Evolutionary conservation across 1,140 invertebrate species (phyloP).

Genomic region (Tribolium madens): DNA sequence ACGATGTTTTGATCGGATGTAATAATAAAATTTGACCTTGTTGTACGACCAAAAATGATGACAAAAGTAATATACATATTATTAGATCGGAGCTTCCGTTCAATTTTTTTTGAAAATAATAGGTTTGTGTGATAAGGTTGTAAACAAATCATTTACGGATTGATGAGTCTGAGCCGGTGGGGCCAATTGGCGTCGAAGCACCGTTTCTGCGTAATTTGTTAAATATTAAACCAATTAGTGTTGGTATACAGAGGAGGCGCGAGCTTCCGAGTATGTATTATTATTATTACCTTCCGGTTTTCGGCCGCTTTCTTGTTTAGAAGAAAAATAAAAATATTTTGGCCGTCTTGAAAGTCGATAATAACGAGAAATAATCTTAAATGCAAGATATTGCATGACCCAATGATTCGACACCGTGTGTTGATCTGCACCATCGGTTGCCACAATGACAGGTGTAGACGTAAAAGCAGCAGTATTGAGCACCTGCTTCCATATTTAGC

Average conservation of each 20-base stretch:
- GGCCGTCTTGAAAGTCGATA: conserved; percentile 11
- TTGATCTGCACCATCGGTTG: conserved; percentile 47
- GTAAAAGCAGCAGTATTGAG: conserved; percentile 45
- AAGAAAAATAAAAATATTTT: conserved; percentile 14
- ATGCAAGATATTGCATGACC: conserved; percentile 41
- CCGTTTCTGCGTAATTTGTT: conserved; percentile 5
- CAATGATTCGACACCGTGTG: conserved; percentile 45
- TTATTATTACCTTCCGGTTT: conserved; percentile 11
- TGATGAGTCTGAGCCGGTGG: neutral
- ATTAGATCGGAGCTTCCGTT: neutral
- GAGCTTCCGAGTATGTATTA: conserved; percentile 11
- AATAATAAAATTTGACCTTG: conserved; percentile 1
- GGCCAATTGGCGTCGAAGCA: neutral
- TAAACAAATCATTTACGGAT: conserved; percentile 26
- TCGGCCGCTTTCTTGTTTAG: neutral
- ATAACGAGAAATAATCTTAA: conserved; percentile 40
- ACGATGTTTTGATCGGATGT: neutral
- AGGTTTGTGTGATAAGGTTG: neutral
- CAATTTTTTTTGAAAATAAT: conserved; percentile 1
- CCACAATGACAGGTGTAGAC: conserved; percentile 48
- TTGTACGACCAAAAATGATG: neutral
- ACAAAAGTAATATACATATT: conserved; percentile 20
- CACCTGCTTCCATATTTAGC: conserved; percentile 48
- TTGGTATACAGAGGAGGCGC: neutral
- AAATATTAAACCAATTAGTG: conserved; percentile 11